Evolutionary conservation across 2,797 vertebrate species (phyloP).

Genomic region (Bradypodion ventrale): DNA sequence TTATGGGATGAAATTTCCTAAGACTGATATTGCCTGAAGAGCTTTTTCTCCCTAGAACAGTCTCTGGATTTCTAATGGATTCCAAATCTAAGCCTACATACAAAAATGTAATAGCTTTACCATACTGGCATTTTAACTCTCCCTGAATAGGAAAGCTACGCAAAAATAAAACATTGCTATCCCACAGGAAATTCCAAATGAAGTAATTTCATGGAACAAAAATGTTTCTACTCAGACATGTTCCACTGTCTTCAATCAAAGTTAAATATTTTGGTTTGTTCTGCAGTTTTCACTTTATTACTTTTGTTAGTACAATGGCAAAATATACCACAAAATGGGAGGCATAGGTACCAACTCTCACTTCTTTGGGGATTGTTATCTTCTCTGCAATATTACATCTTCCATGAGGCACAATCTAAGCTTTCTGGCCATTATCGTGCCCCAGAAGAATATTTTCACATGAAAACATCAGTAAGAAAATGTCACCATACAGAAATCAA

Average conservation of each 20-base stretch:
- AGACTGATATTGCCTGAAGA: constrained; percentile 15
- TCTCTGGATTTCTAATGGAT: constrained; percentile 40
- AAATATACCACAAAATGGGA: neutral
- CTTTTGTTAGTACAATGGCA: constrained; percentile 9
- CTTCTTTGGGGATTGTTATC: neutral
- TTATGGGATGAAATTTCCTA: constrained; percentile 5
- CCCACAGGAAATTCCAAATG: constrained; percentile 42
- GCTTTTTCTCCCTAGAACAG: neutral
- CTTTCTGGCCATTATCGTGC: neutral
- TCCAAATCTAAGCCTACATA: constrained; percentile 48
- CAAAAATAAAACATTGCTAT: constrained; percentile 27
- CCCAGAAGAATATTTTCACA: neutral
- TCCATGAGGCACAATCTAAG: neutral
- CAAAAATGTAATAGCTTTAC: constrained; percentile 39
- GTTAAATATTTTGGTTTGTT: neutral
- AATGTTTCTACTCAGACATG: constrained; percentile 21
- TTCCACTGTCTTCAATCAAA: constrained; percentile 30
- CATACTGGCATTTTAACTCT: constrained; percentile 17
- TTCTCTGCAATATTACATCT: neutral
- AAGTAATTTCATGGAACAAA: constrained; percentile 40
- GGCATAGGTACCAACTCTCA: neutral
- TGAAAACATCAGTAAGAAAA: neutral
- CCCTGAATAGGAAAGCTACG: constrained; percentile 15
- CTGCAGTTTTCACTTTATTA: constrained; percentile 24
- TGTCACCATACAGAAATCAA: neutral